These are phyloP conservation scores for Heteromyza rotundicornis DNA, from an alignment of 2,888 invertebrate species.

Conservation along the genomic window DNA sequence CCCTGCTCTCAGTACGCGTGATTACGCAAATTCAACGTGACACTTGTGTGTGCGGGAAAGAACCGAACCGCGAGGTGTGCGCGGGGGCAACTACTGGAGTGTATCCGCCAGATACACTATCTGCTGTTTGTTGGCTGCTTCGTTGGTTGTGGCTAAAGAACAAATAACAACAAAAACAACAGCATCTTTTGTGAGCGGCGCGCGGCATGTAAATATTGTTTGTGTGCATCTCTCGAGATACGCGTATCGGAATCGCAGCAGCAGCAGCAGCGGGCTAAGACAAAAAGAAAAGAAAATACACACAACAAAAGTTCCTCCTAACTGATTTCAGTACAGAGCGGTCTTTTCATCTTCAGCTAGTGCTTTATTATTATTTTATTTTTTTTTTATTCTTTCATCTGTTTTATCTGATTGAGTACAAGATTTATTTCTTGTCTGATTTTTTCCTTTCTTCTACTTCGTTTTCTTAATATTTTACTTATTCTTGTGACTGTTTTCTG, in stretches of 20 bases:
- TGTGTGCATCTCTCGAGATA: too few relatives aligned
- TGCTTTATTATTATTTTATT: neutral
- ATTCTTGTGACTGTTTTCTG: too few relatives aligned
- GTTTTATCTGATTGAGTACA: constrained; percentile 38
- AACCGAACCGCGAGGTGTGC: neutral
- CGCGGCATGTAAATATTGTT: too few relatives aligned
- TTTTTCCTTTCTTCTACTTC: constrained; percentile 2
- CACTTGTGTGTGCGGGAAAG: constrained; percentile 20
- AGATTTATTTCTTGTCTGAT: constrained; percentile 33
- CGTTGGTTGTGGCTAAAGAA: too few relatives aligned
- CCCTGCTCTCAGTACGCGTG: constrained; percentile 21
- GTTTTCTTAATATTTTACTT: too few relatives aligned
- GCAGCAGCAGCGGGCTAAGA: too few relatives aligned
- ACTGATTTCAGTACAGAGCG: constrained; percentile 28
- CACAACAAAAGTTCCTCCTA: constrained; percentile 40
- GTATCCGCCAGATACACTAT: constrained; percentile 18
- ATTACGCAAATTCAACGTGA: constrained; percentile 40
- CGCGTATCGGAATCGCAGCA: too few relatives aligned
- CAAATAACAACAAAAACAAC: neutral
- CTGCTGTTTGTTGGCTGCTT: too few relatives aligned
- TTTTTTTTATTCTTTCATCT: constrained; percentile 25
- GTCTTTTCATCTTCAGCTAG: neutral
- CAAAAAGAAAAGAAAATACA: too few relatives aligned
- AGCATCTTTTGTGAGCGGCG: too few relatives aligned
- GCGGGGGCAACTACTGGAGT: neutral